A percentile compares a stretch with the other conserved stretches of the same genome.
Evolutionary conservation across 2,113 vertebrate genomes (phyloP).

Genomic region (Percopsis transmontana): DNA sequence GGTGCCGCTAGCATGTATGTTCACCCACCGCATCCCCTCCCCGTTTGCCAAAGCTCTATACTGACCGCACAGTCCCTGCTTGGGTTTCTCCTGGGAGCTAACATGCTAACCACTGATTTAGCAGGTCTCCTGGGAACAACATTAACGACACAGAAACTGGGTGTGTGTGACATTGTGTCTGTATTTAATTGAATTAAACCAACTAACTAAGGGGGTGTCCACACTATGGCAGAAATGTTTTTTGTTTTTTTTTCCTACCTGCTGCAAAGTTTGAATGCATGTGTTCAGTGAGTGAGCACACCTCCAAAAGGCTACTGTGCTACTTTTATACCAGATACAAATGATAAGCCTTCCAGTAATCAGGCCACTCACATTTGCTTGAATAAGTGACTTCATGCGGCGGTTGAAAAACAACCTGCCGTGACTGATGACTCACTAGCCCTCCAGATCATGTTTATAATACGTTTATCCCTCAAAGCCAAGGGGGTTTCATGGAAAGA

Average conservation of each 20-base stretch:
- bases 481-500: background rate
- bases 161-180: background rate
- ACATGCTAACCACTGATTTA: conserved; percentile 39
- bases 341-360: background rate
- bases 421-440: conserved; percentile 7
- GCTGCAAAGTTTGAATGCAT: too few relatives aligned
- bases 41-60: conserved; percentile 52
- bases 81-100: conserved; percentile 36
- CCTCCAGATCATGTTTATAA: background rate
- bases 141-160: conserved; percentile 11
- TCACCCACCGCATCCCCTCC: conserved; percentile 58
- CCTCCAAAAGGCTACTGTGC: too few relatives aligned
- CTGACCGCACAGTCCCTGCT: conserved; percentile 45
- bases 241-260: too few relatives aligned
- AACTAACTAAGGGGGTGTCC: too few relatives aligned
- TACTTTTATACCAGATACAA: too few relatives aligned
- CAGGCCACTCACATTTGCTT: background rate
- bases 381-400: background rate
- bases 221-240: too few relatives aligned
- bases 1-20: conserved; percentile 58
- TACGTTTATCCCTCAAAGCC: conserved; percentile 11
- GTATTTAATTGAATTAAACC: background rate
- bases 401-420: background rate
- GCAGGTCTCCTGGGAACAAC: conserved; percentile 17
- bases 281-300: too few relatives aligned